Base-by-base conservation (phyloP, 2,888 invertebrate species). In the Melolontha melolontha region DNA sequence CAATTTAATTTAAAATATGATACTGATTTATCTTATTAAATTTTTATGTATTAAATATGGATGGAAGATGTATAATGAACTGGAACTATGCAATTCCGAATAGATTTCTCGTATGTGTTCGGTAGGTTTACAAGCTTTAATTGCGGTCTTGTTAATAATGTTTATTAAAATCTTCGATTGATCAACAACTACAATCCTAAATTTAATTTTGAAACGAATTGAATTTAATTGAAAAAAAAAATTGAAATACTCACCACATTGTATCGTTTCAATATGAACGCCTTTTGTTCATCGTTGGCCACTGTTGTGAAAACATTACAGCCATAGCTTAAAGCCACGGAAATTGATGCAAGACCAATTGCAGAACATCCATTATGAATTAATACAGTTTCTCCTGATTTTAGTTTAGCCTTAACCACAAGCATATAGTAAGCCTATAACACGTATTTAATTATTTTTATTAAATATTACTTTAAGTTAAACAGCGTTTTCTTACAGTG, bases 291-390 rank as follows among this genome's bases (percentile, higher is more conserved):
- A 29, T 82, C 76, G 0, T 87, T 87, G 1, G 86, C 88, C 10
- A 90, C 90, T 1, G 91, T 91, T 0, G 89, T 89, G 79, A 81
- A 89, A 11, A 89, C 85, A 64, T 84, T 84, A 76, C 90, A 91
- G 1, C 87, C 87, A 73, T 84, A 76, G 69, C 82, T 82, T 6
- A 87, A 81, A 4, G 90, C 90, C 59, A 91, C 84, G n/a, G 87
- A 84, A 70, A 91, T 90, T 42, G 90, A 89, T 11, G 91, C 91
- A 79, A 90, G 87, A n/a, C 91, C 91, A 22, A 91, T 88, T n/a
- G 89, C 88, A 10, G 90, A 89, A 76, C 87, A 88, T 10, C 85
- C 87, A 27, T 84, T 82, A 72, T 87, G 86, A 34, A 87, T 82
- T 16, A 89, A 81, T 11, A 89, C 86, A 1, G 81, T 81, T 71